phyloP scores from a whole-genome alignment of 2,888 invertebrate genomes.

The Bellardia pandia region DNA sequence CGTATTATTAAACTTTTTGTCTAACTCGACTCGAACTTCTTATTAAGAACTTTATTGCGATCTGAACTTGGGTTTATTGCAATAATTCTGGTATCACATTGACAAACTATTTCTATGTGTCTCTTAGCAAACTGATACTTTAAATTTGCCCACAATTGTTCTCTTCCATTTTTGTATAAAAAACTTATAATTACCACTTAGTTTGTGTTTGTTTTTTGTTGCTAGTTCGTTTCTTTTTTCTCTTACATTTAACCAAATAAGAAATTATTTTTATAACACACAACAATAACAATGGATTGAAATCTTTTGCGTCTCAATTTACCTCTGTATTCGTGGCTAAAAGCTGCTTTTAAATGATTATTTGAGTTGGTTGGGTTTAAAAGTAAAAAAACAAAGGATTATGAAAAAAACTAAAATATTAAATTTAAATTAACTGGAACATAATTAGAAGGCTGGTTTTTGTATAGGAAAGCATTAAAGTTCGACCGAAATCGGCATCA shows the following conservation, averaged over 20 bases:
- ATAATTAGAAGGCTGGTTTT: background rate
- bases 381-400: too few relatives aligned
- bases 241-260: conserved; percentile 43
- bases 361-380: background rate
- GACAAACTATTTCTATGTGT: too few relatives aligned
- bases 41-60: too few relatives aligned
- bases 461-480: too few relatives aligned
- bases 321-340: background rate
- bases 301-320: background rate
- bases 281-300: conserved; percentile 28
- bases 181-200: conserved; percentile 65
- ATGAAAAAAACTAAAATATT: too few relatives aligned
- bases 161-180: background rate
- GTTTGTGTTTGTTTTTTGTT: conserved; percentile 37
- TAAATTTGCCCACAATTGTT: background rate
- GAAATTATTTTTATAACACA: conserved; percentile 15
- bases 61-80: too few relatives aligned
- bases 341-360: background rate
- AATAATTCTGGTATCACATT: too few relatives aligned
- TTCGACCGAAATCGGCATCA: too few relatives aligned
- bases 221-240: background rate
- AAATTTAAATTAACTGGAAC: background rate
- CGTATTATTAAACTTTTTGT: too few relatives aligned
- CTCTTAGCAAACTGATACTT: background rate
- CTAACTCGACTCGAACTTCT: too few relatives aligned